These are phyloP conservation scores for Eristalis pertinax DNA, from an alignment of 2,888 invertebrate genomes.

Conservation along the genomic window DNA sequence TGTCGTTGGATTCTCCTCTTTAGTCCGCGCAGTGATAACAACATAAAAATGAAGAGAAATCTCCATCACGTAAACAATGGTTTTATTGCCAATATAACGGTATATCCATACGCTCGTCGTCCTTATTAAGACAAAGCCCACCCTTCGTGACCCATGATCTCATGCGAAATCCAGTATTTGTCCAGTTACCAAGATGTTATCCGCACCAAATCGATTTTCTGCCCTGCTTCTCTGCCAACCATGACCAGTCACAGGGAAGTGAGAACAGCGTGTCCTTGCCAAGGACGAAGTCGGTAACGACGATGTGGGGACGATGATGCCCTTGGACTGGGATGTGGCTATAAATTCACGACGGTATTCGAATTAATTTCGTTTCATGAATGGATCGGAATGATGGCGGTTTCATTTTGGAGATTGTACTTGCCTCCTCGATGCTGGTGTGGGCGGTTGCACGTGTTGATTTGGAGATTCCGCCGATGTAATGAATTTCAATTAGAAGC, in stretches of 20 bases:
- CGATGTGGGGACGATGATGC: too few relatives aligned
- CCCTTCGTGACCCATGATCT: not conserved
- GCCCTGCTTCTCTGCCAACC: not conserved
- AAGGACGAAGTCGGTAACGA: not conserved
- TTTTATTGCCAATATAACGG: slow-evolving; percentile 44
- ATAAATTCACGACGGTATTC: not conserved
- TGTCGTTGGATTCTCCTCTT: not conserved
- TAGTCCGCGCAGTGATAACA: not conserved
- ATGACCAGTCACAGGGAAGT: not conserved
- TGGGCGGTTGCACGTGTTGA: not conserved
- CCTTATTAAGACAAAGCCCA: not conserved
- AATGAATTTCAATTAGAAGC: slow-evolving; percentile 51
- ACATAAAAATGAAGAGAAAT: slow-evolving; percentile 36
- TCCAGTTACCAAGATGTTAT: slow-evolving; percentile 31
- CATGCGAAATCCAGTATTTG: slow-evolving; percentile 42
- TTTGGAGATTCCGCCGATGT: not conserved
- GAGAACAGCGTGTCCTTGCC: slow-evolving; percentile 13
- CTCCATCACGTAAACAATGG: slow-evolving; percentile 36
- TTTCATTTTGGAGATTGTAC: too few relatives aligned
- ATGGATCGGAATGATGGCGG: not conserved
- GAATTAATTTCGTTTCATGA: not conserved
- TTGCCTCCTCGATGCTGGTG: too few relatives aligned
- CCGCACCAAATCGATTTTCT: slow-evolving; percentile 13
- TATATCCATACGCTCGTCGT: not conserved
- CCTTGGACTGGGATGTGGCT: not conserved